phyloP scores from a whole-genome alignment of 2,113 vertebrate genomes.

The Penelope pileata region DNA sequence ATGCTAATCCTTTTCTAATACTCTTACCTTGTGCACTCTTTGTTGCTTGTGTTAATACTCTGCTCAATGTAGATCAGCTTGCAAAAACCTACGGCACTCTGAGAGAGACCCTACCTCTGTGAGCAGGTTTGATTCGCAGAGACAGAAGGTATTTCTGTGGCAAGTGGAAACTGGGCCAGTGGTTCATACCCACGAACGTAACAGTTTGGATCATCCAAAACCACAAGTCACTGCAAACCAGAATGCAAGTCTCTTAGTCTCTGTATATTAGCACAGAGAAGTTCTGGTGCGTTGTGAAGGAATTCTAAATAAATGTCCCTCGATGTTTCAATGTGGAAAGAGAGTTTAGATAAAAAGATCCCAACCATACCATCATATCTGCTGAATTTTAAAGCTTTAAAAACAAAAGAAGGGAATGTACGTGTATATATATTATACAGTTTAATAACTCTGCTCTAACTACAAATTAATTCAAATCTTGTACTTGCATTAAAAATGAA shows the following conservation, averaged over 20 bases:
- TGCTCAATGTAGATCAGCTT: slow-evolving; percentile 2
- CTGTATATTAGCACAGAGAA: neutral
- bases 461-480: slow-evolving; percentile 88
- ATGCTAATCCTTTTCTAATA: neutral
- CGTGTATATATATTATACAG: slow-evolving; percentile 53
- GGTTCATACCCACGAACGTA: neutral
- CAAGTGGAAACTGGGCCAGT: neutral
- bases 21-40: neutral
- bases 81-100: neutral
- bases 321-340: neutral
- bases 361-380: neutral
- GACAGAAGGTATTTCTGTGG: neutral
- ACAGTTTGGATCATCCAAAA: neutral
- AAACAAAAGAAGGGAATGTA: slow-evolving; percentile 44
- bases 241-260: neutral
- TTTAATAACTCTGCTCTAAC: slow-evolving; percentile 79
- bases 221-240: neutral
- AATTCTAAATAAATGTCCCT: neutral
- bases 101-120: neutral
- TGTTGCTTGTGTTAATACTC: neutral
- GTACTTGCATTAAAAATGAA: slow-evolving; percentile 88
- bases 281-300: neutral
- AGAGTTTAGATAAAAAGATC: neutral
- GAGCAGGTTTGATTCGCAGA: neutral
- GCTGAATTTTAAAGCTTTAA: neutral